These are phyloP conservation scores for Hirtodrosophila duncani DNA, from an alignment of 2,888 invertebrate species.

Conservation along the genomic window DNA sequence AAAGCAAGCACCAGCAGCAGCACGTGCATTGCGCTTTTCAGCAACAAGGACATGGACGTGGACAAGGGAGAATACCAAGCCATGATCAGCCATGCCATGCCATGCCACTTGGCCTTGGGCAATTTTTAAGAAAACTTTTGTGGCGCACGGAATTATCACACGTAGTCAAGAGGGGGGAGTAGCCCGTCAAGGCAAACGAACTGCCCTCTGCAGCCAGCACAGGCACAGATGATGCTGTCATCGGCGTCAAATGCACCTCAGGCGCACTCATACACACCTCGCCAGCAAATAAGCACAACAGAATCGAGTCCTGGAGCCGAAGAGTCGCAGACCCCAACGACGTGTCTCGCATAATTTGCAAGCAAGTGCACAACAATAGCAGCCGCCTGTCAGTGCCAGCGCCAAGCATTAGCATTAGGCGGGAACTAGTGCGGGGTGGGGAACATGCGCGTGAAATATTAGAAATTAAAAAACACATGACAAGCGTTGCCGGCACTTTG, in stretches of 20 bases:
- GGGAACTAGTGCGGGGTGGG: constrained; percentile 1
- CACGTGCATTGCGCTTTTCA: constrained; percentile 73
- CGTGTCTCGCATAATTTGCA: constrained; percentile 71
- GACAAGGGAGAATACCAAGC: constrained; percentile 43
- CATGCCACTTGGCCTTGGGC: constrained; percentile 69
- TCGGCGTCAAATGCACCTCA: constrained; percentile 47
- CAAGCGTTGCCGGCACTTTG: constrained; percentile 61
- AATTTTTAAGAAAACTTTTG: constrained; percentile 56
- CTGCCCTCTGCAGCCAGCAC: constrained; percentile 6
- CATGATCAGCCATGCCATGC: too few species aligned
- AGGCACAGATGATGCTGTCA: background rate
- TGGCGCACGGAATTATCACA: constrained; percentile 55
- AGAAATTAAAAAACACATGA: constrained; percentile 71
- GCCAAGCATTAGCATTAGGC: constrained; percentile 48
- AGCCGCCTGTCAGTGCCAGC: constrained; percentile 31
- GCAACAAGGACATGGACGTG: background rate
- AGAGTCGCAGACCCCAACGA: constrained; percentile 25
- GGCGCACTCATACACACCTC: constrained; percentile 69
- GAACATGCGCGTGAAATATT: constrained; percentile 61
- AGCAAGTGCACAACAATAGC: constrained; percentile 65
- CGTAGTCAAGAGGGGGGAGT: constrained; percentile 36
- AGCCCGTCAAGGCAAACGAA: too few species aligned
- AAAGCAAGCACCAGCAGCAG: constrained; percentile 70
- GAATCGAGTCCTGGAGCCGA: constrained; percentile 1
- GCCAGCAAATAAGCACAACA: constrained; percentile 24